Base-by-base conservation (phyloP, 2,797 vertebrate genomes). In the Oreochromis grahami region DNA sequence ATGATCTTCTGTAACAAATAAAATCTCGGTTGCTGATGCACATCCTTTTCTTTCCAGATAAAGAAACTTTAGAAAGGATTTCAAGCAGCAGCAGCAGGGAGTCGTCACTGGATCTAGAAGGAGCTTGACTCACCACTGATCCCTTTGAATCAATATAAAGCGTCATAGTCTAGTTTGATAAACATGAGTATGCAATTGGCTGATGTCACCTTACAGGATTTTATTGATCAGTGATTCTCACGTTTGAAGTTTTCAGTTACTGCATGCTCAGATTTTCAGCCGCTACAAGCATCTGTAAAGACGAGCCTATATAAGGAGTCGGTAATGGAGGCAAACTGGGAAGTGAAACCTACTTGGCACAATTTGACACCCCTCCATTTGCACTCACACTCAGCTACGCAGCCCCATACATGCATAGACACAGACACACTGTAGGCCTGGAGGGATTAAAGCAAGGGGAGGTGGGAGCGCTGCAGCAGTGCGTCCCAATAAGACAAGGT, bases 401-500 rank as follows among this genome's bases (percentile, higher is more conserved):
- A 45, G 38, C 14, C 15, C 43, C 5, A 76, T 53, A 76, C 77
- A 72, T 21, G 29, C 79, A 19, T 77, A 34, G 26, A 36, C 81
- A 77, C 81, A 79, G 50, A 87, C 76, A 48, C 79, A 65, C 77
- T 77, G 84, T 36, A 68, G 85, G 88, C 84, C 87, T 58, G 63
- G 34, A 77, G 93, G 91, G 89, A 91, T 83, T 84, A 82, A 58
- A 80, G 84, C 10, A 2, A 0, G 8, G 87, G 89, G 80, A 74
- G 89, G 88, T 15, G 87, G 83, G 84, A 82, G 81, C 7, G 34
- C 85, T 89, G 91, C 90, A 77, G 90, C 84, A 91, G 76, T 21
- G 83, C 10, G 77, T 90, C 90, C 91, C 93, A 92, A 77, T 86
- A 89, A 92, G 82, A 90, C 94, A 94, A 95, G 95, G 95, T 95